Conservation (phyloP, 2,113 vertebrate species). For the Chaetodon trifascialis region DNA sequence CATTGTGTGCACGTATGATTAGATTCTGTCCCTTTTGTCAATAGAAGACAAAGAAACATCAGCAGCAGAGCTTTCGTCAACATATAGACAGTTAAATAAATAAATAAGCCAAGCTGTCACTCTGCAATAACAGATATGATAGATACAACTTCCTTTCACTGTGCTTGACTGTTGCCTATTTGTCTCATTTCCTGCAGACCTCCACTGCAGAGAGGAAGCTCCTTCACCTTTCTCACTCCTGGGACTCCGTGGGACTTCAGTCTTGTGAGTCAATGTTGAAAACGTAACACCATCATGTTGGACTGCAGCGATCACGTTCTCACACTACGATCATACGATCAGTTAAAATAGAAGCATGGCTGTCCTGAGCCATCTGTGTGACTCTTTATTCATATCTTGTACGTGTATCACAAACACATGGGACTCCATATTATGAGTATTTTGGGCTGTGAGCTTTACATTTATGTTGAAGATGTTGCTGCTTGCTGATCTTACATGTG, state of each 20-base stretch:
- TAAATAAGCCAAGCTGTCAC: background rate
- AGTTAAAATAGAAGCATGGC: background rate
- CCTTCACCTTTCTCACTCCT: conserved; percentile 81
- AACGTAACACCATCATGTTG: background rate
- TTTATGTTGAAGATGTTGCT: background rate
- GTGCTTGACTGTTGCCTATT: background rate
- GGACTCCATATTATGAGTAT: background rate
- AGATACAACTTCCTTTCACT: background rate
- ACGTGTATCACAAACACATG: too few relatives aligned
- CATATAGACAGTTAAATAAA: background rate
- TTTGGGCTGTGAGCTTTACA: background rate
- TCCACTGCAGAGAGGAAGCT: conserved; percentile 78
- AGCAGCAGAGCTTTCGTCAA: background rate
- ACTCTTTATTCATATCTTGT: too few relatives aligned
- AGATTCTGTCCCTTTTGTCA: background rate
- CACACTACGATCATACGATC: background rate
- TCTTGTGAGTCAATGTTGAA: conserved; percentile 67
- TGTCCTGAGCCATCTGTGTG: background rate
- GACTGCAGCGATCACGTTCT: background rate
- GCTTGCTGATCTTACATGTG: background rate
- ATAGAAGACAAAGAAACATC: background rate
- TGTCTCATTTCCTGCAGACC: conserved; percentile 59
- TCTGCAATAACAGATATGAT: too few relatives aligned
- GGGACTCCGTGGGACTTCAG: conserved; percentile 82
- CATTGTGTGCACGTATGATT: background rate